A percentile compares a stretch with the other conserved stretches of the same genome.
phyloP scores from a whole-genome alignment of 2,888 invertebrate genomes.

The Tipula unca region DNA sequence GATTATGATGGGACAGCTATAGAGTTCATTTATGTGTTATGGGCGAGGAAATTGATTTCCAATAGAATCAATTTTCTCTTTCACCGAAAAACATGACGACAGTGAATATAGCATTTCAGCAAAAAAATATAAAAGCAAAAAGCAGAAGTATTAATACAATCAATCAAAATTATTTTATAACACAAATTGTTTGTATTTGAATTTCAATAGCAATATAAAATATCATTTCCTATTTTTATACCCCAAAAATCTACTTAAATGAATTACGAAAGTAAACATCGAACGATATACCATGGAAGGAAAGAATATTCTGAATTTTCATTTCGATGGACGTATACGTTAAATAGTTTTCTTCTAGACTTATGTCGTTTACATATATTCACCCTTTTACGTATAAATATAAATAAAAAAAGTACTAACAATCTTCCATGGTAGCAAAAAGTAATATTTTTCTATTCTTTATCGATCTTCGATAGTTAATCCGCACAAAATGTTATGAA shows the following conservation, averaged over 20 bases:
- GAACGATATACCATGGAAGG: not conserved
- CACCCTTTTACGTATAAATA: too few species aligned
- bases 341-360: not conserved
- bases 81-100: not conserved
- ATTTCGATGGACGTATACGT: not conserved
- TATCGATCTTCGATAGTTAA: not conserved
- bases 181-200: constrained; percentile 14
- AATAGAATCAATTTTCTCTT: not conserved
- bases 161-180: not conserved
- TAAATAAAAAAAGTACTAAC: too few species aligned
- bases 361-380: too few species aligned
- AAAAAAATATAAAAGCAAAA: not conserved
- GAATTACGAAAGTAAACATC: not conserved
- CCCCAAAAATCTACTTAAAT: not conserved
- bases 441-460: not conserved
- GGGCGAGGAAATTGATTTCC: not conserved
- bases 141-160: not conserved
- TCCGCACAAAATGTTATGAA: not conserved
- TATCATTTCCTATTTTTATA: not conserved
- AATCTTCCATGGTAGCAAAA: not conserved
- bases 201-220: not conserved
- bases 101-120: not conserved
- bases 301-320: not conserved
- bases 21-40: not conserved
- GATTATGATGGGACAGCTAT: too few species aligned